Evolutionary conservation across 2,888 invertebrate species (phyloP).

Genomic region (Hipparchia sbordonii): DNA sequence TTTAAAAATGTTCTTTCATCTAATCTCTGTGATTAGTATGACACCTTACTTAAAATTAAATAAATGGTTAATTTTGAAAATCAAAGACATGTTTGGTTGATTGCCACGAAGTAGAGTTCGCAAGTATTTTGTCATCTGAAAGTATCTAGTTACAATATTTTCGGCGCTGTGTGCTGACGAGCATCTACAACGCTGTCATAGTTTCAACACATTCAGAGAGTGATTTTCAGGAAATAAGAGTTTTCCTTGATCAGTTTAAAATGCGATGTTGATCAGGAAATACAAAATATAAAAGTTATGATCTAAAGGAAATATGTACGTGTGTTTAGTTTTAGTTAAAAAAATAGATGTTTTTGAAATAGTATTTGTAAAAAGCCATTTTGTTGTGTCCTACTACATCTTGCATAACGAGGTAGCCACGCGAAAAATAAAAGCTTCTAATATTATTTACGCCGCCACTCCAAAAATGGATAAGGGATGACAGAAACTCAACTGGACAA

Average conservation of each 20-base stretch:
- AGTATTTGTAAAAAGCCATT: not conserved
- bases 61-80: not conserved
- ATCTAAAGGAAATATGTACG: too few species aligned
- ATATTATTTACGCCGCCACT: conserved; percentile 34
- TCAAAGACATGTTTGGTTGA: too few species aligned
- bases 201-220: too few species aligned
- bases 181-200: too few species aligned
- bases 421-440: conserved; percentile 27
- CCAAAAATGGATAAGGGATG: conserved; percentile 50
- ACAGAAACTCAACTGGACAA: conserved; percentile 68
- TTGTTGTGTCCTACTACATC: not conserved
- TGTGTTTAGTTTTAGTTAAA: too few species aligned
- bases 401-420: not conserved
- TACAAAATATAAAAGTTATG: too few species aligned
- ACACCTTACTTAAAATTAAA: not conserved
- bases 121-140: not conserved
- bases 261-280: too few species aligned
- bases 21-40: not conserved
- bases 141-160: too few species aligned
- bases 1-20: not conserved
- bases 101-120: not conserved
- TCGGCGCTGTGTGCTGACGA: too few species aligned
- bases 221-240: too few species aligned
- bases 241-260: too few species aligned
- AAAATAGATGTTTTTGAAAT: too few species aligned